These are phyloP conservation scores for Triplophysa siluroides DNA, from an alignment of 2,113 vertebrate genomes.

Conservation along the genomic window DNA sequence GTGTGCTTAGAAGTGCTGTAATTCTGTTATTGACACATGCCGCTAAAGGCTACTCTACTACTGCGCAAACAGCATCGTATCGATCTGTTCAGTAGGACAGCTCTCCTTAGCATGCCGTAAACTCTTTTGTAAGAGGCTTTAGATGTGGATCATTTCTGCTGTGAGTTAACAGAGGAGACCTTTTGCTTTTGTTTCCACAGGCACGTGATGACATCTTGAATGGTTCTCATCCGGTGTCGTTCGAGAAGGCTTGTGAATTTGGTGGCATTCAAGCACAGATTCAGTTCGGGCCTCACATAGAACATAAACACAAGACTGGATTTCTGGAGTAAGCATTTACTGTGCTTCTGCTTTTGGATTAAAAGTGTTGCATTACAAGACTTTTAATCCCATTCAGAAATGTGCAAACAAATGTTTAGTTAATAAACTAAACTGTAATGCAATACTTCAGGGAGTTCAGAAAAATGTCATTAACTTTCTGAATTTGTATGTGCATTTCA, in stretches of 20 bases:
- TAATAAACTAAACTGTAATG: not conserved
- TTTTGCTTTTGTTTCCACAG: conserved; percentile 63
- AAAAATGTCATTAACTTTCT: not conserved
- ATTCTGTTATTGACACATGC: conserved; percentile 18
- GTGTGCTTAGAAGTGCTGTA: not conserved
- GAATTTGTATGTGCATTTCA: not conserved
- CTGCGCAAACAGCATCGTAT: not conserved
- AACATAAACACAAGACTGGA: conserved; percentile 96
- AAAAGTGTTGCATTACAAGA: not conserved
- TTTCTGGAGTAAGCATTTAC: conserved; percentile 90
- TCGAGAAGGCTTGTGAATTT: conserved; percentile 97
- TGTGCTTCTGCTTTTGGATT: not conserved
- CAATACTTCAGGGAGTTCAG: not conserved
- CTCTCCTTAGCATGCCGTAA: not conserved
- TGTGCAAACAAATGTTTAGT: not conserved
- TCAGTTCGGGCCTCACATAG: conserved; percentile 95
- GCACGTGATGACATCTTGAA: conserved; percentile 97
- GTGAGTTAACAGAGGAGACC: not conserved
- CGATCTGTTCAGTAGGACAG: not conserved
- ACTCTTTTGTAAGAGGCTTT: not conserved
- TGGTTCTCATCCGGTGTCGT: conserved; percentile 96
- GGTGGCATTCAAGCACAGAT: conserved; percentile 96
- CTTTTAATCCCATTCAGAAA: not conserved
- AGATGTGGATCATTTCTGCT: not conserved
- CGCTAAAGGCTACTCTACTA: not conserved